Base-by-base conservation (phyloP, 2,797 vertebrate genomes). In the Eospalax fontanierii region DNA sequence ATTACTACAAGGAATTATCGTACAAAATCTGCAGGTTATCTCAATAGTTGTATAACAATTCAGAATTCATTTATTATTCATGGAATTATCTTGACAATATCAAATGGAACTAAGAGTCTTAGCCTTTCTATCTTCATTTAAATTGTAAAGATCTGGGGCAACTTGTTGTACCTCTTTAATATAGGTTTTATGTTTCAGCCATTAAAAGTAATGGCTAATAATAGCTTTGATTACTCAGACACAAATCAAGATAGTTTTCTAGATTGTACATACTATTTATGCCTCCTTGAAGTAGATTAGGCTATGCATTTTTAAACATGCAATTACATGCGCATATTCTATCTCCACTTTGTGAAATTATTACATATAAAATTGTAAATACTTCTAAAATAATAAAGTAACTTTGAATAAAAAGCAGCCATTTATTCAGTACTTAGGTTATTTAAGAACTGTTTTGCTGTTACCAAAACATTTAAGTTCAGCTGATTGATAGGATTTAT, bases 161-260 rank as follows among this genome's bases (percentile, higher is more conserved):
- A 88, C 1, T 16, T 79, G 57, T 15, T 92, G 33, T 92, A 24
- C 18, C 38, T 71, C 1, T 19, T 70, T 59, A 76, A 85, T 46
- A 46, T 46, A 46, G n/a, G 46, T 46, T 46, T 46, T 46, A 46
- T 46, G 46, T 46, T 46, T 71, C 2, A 80, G 1, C 11, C 61
- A 76, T 30, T 78, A 40, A 83, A 94, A 95, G 75, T 80, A 92
- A 70, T 40, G 12, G 12, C 50, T 76, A 59, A 68, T 57, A 71
- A 57, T 30, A 79, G 46, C 46, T 46, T 46, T 46, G 46, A 6
- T 46, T 46, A 46, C 46, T 12, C 61, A 85, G 38, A 68, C 7
- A 82, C 12, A 84, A 88, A 89, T 59, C 30, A 73, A 78, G 28
- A 66, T 73, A 82, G 78, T 9, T 82, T 95, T 91, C 33, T 68